These are phyloP conservation scores for Biston betularia DNA, from an alignment of 2,888 invertebrate genomes.

Conservation along the genomic window DNA sequence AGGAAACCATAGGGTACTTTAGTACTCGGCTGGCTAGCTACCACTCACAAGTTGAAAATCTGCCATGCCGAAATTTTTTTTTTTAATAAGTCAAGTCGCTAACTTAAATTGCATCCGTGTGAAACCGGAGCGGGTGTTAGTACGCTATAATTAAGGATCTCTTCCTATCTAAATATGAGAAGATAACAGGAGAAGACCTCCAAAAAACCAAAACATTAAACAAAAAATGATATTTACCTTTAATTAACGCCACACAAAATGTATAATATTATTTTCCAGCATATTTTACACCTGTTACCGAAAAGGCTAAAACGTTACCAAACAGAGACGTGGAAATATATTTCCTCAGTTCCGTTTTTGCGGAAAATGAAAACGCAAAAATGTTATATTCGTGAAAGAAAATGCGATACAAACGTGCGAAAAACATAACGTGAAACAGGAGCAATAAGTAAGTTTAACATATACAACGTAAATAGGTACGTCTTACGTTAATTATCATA, in stretches of 20 bases:
- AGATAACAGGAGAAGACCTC: neutral
- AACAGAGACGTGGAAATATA: constrained; percentile 28
- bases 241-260: constrained; percentile 25
- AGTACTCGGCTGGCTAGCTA: too few relatives aligned
- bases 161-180: neutral
- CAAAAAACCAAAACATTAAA: constrained; percentile 10
- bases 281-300: constrained; percentile 30
- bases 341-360: constrained; percentile 26
- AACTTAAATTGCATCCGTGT: too few relatives aligned
- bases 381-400: constrained; percentile 28
- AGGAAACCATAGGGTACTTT: too few relatives aligned
- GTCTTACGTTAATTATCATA: neutral
- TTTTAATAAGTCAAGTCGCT: too few relatives aligned
- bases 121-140: too few relatives aligned
- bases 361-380: constrained; percentile 26
- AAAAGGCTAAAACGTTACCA: constrained; percentile 24
- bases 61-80: too few relatives aligned
- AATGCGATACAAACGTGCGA: constrained; percentile 17
- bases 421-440: constrained; percentile 13
- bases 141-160: neutral
- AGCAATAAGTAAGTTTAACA: neutral
- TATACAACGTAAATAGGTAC: neutral
- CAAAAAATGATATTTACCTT: constrained; percentile 22
- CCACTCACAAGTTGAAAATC: too few relatives aligned
- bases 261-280: constrained; percentile 24